Conservation (phyloP, 2,113 vertebrate genomes). For the Tachysurus vachellii region DNA sequence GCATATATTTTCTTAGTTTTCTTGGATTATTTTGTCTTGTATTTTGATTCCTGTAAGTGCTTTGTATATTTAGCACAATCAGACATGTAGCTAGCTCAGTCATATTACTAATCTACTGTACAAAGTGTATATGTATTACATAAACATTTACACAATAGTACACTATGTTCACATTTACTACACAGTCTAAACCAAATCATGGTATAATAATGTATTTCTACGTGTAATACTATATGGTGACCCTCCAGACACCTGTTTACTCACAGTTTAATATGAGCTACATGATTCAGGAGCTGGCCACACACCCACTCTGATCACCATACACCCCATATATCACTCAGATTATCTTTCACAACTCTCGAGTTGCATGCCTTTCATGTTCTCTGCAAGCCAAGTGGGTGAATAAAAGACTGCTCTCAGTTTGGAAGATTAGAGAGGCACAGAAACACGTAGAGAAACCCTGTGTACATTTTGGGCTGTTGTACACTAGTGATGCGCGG, state of each 20-base stretch:
- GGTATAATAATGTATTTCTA: background rate
- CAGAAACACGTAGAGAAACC: background rate
- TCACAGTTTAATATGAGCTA: conserved; percentile 30
- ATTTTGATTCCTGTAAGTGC: background rate
- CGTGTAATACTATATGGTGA: background rate
- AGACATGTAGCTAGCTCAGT: background rate
- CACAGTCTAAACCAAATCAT: background rate
- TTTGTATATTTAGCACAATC: background rate
- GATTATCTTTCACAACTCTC: conserved; percentile 34
- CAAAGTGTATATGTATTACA: background rate
- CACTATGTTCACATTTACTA: background rate
- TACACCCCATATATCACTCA: conserved; percentile 17
- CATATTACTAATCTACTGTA: background rate
- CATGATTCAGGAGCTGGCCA: conserved; percentile 5
- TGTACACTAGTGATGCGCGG: no score
- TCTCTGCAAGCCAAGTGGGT: background rate
- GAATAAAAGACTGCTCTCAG: conserved; percentile 8
- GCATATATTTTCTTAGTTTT: background rate
- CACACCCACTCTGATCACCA: conserved; percentile 3
- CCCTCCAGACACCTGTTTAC: conserved; percentile 31
- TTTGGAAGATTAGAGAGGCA: background rate
- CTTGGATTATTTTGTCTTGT: background rate
- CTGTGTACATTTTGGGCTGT: background rate
- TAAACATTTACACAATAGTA: background rate
- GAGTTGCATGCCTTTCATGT: conserved; percentile 12